Evolutionary conservation across 2,797 vertebrate genomes (phyloP), one percentile per base, ranked within the genome.

Genomic region (Apogon hyalosoma): DNA sequence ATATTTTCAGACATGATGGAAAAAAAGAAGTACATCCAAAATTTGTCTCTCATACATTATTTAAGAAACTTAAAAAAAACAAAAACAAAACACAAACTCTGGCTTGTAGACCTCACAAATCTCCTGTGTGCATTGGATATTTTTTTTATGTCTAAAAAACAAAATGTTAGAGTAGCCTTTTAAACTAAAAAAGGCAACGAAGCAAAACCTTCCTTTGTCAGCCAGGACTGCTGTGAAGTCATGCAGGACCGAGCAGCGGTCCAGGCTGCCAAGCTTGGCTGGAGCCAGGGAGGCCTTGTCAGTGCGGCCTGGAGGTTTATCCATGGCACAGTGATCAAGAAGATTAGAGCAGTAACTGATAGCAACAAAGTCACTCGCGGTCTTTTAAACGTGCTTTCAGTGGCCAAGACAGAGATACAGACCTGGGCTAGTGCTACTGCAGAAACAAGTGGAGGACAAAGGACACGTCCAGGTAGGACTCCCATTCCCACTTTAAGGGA

Each of bases 341-440:
- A 92, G 93, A 94, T 94, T 93, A 95, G 88, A 91, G 53, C 86
- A 84, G 90, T 89, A 91, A 94, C 91, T 93, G 94, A 94, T 91
- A 87, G 86, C 62, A 93, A 91, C 92, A 90, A 92, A 87, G 88
- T 91, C 72, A 77, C 88, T 75, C 77, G 77, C 79, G 80, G 75
- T 43, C 73, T 92, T 91, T 93, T 92, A 87, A 91, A 91, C 24
- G 43, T 13, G 52, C 11, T 63, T 51, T 65, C 48, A 77, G 63
- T 58, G 46, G 86, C 83, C 85, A 14, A 75, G 68, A 63, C 11
- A 49, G 16, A 46, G 38, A 18, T 24, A 48, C 42, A 21, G 7
- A 46, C 14, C 1, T 36, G 33, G 33, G 9, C 9, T 13, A 19
- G 33, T 6, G 21, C 10, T 1, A 21, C 19, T 13, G 38, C 38